phyloP scores from a whole-genome alignment of 1,140 invertebrate genomes.

The Megathymus violae region DNA sequence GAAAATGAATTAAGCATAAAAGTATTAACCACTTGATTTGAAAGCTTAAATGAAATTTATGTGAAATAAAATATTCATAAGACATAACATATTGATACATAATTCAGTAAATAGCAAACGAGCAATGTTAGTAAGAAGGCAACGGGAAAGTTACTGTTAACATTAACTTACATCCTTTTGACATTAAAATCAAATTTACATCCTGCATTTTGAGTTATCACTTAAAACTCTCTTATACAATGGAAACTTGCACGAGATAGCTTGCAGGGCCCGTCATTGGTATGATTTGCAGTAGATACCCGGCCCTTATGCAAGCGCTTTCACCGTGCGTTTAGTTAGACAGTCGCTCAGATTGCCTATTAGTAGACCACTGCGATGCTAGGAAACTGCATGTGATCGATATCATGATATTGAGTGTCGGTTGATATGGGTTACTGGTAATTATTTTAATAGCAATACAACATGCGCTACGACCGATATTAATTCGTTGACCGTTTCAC shows the following conservation, averaged over 20 bases:
- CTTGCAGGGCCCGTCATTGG: conserved; percentile 45
- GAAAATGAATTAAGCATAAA: too few species aligned
- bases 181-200: too few species aligned
- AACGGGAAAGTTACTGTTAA: too few species aligned
- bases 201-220: too few species aligned
- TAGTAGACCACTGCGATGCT: conserved; percentile 53
- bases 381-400: conserved; percentile 29
- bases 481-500: neutral
- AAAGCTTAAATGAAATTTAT: too few species aligned
- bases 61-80: too few species aligned
- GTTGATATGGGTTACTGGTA: conserved; percentile 25
- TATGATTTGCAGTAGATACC: conserved; percentile 61
- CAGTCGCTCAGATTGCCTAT: conserved; percentile 70
- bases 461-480: conserved; percentile 3
- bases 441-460: conserved; percentile 28
- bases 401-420: conserved; percentile 23
- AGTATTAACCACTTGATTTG: too few species aligned
- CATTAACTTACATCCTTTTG: too few species aligned
- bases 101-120: too few species aligned
- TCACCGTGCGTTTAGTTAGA: conserved; percentile 68
- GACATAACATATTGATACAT: too few species aligned
- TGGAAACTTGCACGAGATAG: neutral
- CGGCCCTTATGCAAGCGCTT: conserved; percentile 70
- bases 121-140: too few species aligned
- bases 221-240: conserved; percentile 6